Percentiles rank a stretch among this genome's conserved stretches.
Conservation (phyloP, 2,888 invertebrate genomes). For the Penaeus monodon region DNA sequence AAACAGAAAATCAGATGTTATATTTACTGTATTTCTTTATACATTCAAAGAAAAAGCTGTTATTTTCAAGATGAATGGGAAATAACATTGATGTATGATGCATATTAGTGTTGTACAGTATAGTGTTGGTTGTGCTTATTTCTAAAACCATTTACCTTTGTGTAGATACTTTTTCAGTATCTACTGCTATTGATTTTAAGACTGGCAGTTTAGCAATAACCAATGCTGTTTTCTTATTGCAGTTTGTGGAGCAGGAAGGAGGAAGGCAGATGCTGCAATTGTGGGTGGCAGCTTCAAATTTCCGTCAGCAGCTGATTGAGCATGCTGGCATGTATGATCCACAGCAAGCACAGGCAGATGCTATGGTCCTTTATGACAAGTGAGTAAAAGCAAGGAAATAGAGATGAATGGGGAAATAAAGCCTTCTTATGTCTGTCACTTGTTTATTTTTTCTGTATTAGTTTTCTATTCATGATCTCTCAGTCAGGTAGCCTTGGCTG, state of each 20-base stretch:
- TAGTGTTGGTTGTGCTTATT: too few species aligned
- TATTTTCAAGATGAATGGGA: too few species aligned
- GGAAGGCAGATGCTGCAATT: conserved; percentile 85
- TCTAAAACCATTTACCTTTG: too few species aligned
- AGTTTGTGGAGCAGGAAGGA: conserved; percentile 91
- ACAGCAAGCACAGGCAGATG: conserved; percentile 88
- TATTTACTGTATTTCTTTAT: background rate
- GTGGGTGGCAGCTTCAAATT: conserved; percentile 89
- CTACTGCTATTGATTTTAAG: too few species aligned
- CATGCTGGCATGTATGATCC: conserved; percentile 76
- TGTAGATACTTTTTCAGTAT: too few species aligned
- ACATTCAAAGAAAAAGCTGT: too few species aligned
- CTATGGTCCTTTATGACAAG: conserved; percentile 95
- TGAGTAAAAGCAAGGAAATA: conserved; percentile 68
- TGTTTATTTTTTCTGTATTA: background rate
- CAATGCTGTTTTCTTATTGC: conserved; percentile 58
- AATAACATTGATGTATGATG: too few species aligned
- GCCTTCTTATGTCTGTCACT: background rate
- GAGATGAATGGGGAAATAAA: too few species aligned
- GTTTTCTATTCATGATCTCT: too few species aligned
- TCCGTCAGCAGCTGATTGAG: conserved; percentile 79
- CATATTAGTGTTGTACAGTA: too few species aligned
- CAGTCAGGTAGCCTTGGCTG: background rate
- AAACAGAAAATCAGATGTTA: background rate
- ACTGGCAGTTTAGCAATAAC: too few species aligned